These are phyloP conservation scores for Gopherus evgoodei DNA, from an alignment of 2,113 vertebrate genomes.

Conservation along the genomic window DNA sequence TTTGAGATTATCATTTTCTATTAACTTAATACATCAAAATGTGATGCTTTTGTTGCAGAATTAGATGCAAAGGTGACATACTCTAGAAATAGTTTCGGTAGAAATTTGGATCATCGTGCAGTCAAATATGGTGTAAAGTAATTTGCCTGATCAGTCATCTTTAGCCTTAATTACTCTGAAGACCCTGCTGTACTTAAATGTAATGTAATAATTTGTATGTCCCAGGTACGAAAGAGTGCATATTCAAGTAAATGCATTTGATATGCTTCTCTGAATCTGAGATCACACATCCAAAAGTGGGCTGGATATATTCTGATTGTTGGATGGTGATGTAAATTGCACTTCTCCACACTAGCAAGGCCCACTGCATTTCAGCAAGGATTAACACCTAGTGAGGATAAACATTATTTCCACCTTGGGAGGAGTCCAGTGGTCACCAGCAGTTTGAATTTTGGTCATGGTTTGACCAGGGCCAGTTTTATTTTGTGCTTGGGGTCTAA, in stretches of 20 bases:
- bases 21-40: background rate
- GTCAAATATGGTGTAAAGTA: background rate
- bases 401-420: background rate
- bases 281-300: background rate
- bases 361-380: no score
- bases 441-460: background rate
- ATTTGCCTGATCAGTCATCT: background rate
- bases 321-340: background rate
- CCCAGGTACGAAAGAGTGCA: background rate
- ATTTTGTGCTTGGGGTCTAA: background rate
- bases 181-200: background rate
- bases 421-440: background rate
- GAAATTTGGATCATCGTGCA: background rate
- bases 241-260: background rate
- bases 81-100: background rate
- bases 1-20: background rate
- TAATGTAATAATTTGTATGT: background rate
- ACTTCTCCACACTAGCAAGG: background rate
- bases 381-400: background rate
- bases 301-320: background rate
- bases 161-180: background rate
- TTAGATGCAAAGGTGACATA: background rate
- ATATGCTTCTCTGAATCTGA: background rate
- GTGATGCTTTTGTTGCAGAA: background rate
- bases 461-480: background rate